phyloP scores from a whole-genome alignment of 2,113 vertebrate species.

The Verasper variegatus region DNA sequence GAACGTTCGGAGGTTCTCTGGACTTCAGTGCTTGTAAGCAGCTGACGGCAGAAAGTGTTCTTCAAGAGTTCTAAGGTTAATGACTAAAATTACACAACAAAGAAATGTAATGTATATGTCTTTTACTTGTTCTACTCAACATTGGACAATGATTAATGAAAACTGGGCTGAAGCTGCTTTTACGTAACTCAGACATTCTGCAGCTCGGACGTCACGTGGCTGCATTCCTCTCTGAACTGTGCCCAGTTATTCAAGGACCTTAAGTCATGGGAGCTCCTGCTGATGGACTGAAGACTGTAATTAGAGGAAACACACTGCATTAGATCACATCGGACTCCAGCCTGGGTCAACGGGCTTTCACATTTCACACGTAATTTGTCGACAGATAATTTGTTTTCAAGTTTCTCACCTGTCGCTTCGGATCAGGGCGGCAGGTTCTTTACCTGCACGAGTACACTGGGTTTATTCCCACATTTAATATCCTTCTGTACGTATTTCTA shows the following conservation, averaged over 20 bases:
- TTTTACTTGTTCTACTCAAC: too few relatives aligned
- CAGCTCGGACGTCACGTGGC: too few relatives aligned
- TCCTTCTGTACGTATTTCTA: too few relatives aligned
- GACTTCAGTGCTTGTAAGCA: too few relatives aligned
- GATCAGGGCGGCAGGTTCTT: neutral
- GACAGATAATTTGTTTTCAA: neutral
- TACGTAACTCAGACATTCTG: neutral
- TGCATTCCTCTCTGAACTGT: neutral
- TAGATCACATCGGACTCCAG: neutral
- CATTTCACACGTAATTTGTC: neutral
- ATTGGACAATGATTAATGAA: neutral
- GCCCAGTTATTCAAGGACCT: neutral
- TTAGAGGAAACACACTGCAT: neutral
- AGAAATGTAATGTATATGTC: too few relatives aligned
- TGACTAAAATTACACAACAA: too few relatives aligned
- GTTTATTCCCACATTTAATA: neutral
- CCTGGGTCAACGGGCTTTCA: neutral
- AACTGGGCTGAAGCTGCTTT: neutral
- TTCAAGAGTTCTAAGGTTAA: too few relatives aligned
- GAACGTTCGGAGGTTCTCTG: too few relatives aligned
- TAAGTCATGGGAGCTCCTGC: neutral
- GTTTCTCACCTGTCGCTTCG: neutral
- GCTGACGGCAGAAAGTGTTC: too few relatives aligned
- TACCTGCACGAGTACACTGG: neutral
- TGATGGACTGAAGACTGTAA: neutral